These are phyloP conservation scores for Coracias cyanogaster DNA, from an alignment of 2,797 vertebrate genomes.

Conservation along the genomic window DNA sequence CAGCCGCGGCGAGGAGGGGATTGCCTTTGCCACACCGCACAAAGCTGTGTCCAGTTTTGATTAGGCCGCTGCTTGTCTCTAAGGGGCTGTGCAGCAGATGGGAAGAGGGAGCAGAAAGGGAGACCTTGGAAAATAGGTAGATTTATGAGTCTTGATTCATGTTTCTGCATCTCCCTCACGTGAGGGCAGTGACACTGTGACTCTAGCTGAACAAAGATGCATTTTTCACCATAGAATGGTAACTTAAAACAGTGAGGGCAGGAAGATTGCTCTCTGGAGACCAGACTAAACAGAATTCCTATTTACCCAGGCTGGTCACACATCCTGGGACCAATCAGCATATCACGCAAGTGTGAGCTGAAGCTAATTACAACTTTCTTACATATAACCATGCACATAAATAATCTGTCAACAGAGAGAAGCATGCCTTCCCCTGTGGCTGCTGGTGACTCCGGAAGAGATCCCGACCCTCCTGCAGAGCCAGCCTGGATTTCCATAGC, in stretches of 20 bases:
- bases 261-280: not conserved
- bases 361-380: not conserved
- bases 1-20: not conserved
- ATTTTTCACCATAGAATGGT: not conserved
- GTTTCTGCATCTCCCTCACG: not conserved
- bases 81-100: not conserved
- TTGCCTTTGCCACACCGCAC: not conserved
- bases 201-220: not conserved
- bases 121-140: not conserved
- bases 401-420: constrained; percentile 80
- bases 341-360: not conserved
- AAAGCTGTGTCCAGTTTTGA: not conserved
- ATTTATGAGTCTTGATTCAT: not conserved
- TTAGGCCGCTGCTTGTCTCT: not conserved
- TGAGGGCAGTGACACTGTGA: not conserved
- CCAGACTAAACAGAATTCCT: not conserved
- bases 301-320: not conserved
- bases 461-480: constrained; percentile 65
- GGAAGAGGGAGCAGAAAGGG: not conserved
- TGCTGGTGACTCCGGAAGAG: constrained; percentile 34
- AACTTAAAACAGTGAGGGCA: not conserved
- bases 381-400: constrained; percentile 34
- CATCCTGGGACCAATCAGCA: not conserved
- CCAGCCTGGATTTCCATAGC: constrained; percentile 91
- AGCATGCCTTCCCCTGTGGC: not conserved